Conservation (phyloP, 2,888 invertebrate genomes). For the Dexiosoma caninum region DNA sequence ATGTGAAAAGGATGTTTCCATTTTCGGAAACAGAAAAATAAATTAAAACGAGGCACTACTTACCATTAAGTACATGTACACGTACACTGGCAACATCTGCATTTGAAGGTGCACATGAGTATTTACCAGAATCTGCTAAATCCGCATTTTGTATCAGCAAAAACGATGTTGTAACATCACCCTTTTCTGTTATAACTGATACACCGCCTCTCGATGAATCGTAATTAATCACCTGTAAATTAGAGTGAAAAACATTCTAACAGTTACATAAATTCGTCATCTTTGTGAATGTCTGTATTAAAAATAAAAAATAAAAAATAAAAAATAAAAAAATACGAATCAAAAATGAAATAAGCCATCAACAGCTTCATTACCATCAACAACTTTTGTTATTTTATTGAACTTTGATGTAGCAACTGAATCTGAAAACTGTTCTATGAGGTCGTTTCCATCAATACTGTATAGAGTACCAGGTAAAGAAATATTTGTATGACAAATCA, state of each 20-base stretch:
- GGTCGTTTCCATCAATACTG: too few relatives aligned
- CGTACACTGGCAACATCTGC: conserved; percentile 87
- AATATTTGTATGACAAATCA: too few relatives aligned
- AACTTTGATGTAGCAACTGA: too few relatives aligned
- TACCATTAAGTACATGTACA: conserved; percentile 90
- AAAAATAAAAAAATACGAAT: not conserved
- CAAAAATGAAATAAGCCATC: too few relatives aligned
- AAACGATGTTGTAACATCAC: conserved; percentile 88
- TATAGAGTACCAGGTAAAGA: too few relatives aligned
- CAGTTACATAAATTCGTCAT: not conserved
- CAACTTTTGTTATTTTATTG: too few relatives aligned
- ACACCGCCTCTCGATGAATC: conserved; percentile 88
- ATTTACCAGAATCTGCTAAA: conserved; percentile 86
- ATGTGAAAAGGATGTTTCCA: not conserved
- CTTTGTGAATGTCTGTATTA: not conserved
- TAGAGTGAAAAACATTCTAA: conserved; percentile 52
- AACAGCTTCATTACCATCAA: too few relatives aligned
- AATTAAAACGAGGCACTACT: conserved; percentile 70
- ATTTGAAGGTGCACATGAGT: conserved; percentile 89
- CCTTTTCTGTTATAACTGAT: conserved; percentile 88
- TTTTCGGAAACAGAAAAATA: not conserved
- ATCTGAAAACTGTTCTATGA: too few relatives aligned
- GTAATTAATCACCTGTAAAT: conserved; percentile 85
- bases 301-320: not conserved
- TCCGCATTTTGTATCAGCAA: conserved; percentile 87